Conservation (phyloP, 2,888 invertebrate species). For the Tuta absoluta region DNA sequence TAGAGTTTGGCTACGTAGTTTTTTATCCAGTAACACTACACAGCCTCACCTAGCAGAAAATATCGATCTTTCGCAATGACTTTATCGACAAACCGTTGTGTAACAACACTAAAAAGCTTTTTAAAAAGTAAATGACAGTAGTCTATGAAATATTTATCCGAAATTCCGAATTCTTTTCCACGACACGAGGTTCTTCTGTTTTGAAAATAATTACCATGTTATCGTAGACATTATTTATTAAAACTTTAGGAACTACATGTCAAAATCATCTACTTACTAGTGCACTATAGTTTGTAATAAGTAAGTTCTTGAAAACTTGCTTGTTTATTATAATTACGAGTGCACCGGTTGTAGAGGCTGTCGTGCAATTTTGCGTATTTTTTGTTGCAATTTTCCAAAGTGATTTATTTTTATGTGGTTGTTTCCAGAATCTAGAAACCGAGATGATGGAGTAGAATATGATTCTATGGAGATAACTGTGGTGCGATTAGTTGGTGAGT, state of each 20-base stretch:
- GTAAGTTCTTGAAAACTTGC: slow-evolving; percentile 24
- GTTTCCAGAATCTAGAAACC: slow-evolving; percentile 40
- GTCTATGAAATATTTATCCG: slow-evolving; percentile 26
- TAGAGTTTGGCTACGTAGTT: not conserved
- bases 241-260: not conserved
- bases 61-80: not conserved
- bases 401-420: slow-evolving; percentile 21
- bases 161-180: slow-evolving; percentile 29
- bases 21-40: not conserved
- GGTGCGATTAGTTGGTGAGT: slow-evolving; percentile 54
- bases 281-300: not conserved
- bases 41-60: not conserved
- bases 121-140: slow-evolving; percentile 19
- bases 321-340: slow-evolving; percentile 5
- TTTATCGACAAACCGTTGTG: not conserved
- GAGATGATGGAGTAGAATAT: slow-evolving; percentile 45
- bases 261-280: not conserved
- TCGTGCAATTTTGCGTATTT: slow-evolving; percentile 9
- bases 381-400: slow-evolving; percentile 20
- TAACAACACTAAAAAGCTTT: slow-evolving; percentile 5
- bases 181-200: slow-evolving; percentile 56
- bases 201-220: slow-evolving; percentile 42
- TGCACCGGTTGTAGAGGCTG: slow-evolving; percentile 29
- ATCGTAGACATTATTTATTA: slow-evolving; percentile 20
- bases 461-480: slow-evolving; percentile 54